Conservation (phyloP, 2,113 vertebrate species). For the Corydoras sp. region DNA sequence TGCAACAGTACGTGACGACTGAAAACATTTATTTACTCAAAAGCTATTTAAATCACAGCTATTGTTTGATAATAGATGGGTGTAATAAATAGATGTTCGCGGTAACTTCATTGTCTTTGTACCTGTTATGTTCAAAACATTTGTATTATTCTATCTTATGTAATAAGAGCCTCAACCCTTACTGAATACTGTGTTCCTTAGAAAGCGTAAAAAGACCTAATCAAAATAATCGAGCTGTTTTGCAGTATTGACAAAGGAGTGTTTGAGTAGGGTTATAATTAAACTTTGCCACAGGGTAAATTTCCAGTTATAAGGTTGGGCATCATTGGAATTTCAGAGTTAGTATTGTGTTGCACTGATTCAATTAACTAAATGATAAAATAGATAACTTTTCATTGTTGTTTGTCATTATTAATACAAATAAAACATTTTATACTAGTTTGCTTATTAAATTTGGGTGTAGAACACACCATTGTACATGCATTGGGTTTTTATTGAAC, state of each 20-base stretch:
- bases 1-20: too few species aligned
- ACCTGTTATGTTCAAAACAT: too few species aligned
- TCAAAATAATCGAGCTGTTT: not conserved
- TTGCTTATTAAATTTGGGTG: too few species aligned
- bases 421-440: not conserved
- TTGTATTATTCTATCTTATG: not conserved
- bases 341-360: not conserved
- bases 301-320: not conserved
- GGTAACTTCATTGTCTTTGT: too few species aligned
- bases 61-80: too few species aligned
- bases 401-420: not conserved
- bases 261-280: not conserved
- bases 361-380: not conserved
- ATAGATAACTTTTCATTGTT: too few species aligned
- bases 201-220: not conserved
- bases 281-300: not conserved
- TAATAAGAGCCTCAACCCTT: not conserved
- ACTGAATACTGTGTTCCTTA: not conserved
- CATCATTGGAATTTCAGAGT: too few species aligned
- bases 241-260: not conserved
- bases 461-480: too few species aligned
- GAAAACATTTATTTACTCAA: too few species aligned
- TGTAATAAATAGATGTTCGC: too few species aligned
- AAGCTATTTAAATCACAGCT: too few species aligned
- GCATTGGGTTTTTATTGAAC: too few species aligned